A percentile compares a stretch with the other conserved stretches of the same genome.
Conservation (phyloP, 2,797 vertebrate species). For the Pangasius macronema region DNA sequence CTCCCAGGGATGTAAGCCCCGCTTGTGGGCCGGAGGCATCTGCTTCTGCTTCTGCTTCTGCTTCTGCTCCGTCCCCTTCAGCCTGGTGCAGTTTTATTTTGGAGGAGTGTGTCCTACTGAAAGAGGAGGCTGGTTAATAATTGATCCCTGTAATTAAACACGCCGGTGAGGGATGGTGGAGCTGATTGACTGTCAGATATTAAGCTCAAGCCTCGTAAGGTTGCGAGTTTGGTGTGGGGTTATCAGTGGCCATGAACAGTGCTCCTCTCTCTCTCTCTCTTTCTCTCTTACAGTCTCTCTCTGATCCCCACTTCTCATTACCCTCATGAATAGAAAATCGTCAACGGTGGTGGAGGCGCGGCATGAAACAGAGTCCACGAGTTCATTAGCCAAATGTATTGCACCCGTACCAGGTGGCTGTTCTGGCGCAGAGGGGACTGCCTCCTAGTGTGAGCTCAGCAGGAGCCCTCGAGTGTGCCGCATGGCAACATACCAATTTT, state of each 20-base stretch:
- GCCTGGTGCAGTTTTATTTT: constrained; percentile 67
- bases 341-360: constrained; percentile 74
- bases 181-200: constrained; percentile 85
- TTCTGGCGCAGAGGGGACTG: constrained; percentile 68
- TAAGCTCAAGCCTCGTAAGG: constrained; percentile 81
- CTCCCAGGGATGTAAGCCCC: constrained; percentile 31
- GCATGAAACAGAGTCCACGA: constrained; percentile 78
- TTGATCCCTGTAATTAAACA: constrained; percentile 85
- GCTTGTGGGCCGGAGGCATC: constrained; percentile 19
- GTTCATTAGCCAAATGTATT: constrained; percentile 81
- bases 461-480: constrained; percentile 55
- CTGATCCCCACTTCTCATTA: constrained; percentile 77
- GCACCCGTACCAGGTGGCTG: constrained; percentile 71
- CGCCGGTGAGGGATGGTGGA: constrained; percentile 77
- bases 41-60: constrained; percentile 54
- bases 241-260: constrained; percentile 75
- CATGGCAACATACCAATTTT: constrained; percentile 35
- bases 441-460: constrained; percentile 67
- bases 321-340: constrained; percentile 83
- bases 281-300: constrained; percentile 55
- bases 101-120: constrained; percentile 71
- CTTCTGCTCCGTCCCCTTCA: constrained; percentile 61
- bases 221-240: constrained; percentile 83
- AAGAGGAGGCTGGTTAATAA: constrained; percentile 83
- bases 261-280: constrained; percentile 41